Conservation (phyloP, 1,140 invertebrate species). For the Megalopta genalis region DNA sequence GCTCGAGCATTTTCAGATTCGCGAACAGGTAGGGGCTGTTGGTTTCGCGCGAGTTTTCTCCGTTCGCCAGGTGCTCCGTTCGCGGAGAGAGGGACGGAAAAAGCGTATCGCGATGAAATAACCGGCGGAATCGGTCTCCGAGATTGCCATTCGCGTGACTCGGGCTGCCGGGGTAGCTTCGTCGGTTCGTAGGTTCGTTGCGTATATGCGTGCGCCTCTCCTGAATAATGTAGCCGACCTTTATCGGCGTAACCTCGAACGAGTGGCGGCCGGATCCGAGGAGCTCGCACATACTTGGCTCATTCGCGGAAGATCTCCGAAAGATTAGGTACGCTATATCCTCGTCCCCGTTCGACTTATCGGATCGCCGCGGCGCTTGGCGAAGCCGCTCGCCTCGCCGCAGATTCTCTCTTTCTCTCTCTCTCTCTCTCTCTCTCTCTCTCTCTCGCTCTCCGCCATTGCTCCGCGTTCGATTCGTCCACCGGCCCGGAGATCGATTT, state of each 20-base stretch:
- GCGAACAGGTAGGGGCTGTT: too few relatives aligned
- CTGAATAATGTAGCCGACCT: constrained; percentile 63
- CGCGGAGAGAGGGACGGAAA: not conserved
- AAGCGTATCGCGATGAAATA: not conserved
- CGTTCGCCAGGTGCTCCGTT: too few relatives aligned
- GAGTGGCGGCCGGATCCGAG: constrained; percentile 41
- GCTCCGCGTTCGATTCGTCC: constrained; percentile 48
- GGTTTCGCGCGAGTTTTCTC: too few relatives aligned
- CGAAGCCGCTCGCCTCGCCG: constrained; percentile 31
- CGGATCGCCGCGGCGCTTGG: constrained; percentile 45
- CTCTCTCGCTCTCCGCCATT: constrained; percentile 43
- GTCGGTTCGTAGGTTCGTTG: not conserved
- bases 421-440: constrained; percentile 15
- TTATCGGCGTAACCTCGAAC: constrained; percentile 67
- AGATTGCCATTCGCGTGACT: constrained; percentile 31
- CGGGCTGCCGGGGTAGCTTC: not conserved
- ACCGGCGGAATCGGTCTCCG: constrained; percentile 1
- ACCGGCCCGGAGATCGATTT: not conserved
- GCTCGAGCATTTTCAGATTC: too few relatives aligned
- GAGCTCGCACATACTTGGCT: constrained; percentile 72
- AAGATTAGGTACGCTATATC: constrained; percentile 69
- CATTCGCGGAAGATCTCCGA: constrained; percentile 76
- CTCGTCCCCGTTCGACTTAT: constrained; percentile 64
- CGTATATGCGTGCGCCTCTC: constrained; percentile 20
- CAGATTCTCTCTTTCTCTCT: constrained; percentile 47